Evolutionary conservation across 1,140 invertebrate genomes (phyloP).

Genomic region (Olivierus martensii): DNA sequence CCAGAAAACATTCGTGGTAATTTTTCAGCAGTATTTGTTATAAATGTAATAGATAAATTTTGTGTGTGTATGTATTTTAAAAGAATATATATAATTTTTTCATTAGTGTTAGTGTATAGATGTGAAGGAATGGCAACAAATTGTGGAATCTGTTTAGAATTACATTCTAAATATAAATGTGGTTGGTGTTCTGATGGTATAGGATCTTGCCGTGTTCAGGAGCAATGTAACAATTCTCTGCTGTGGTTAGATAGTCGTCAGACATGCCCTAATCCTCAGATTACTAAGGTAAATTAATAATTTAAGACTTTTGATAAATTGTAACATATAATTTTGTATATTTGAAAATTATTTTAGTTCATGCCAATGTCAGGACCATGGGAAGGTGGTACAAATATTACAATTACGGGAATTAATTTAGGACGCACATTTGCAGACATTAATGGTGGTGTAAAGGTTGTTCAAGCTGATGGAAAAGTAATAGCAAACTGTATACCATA

Average conservation of each 20-base stretch:
- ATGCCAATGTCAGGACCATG: constrained; percentile 38
- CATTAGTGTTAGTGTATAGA: constrained; percentile 61
- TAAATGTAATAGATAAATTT: neutral
- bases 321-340: neutral
- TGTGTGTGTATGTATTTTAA: neutral
- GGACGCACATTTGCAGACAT: constrained; percentile 90
- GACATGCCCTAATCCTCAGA: constrained; percentile 85
- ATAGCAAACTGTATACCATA: constrained; percentile 34
- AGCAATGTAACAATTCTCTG: constrained; percentile 50
- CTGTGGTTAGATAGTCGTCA: constrained; percentile 72
- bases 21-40: neutral
- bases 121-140: constrained; percentile 91
- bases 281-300: constrained; percentile 23
- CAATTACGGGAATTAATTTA: constrained; percentile 87
- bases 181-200: constrained; percentile 74
- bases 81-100: neutral
- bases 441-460: constrained; percentile 63
- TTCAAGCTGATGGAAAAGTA: constrained; percentile 26
- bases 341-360: constrained; percentile 34
- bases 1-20: constrained; percentile 81
- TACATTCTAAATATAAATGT: constrained; percentile 79
- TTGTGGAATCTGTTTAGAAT: constrained; percentile 82
- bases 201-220: constrained; percentile 75
- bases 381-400: constrained; percentile 82
- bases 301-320: neutral